phyloP scores from a whole-genome alignment of 2,113 vertebrate genomes.

The Eudyptes chrysolophus region DNA sequence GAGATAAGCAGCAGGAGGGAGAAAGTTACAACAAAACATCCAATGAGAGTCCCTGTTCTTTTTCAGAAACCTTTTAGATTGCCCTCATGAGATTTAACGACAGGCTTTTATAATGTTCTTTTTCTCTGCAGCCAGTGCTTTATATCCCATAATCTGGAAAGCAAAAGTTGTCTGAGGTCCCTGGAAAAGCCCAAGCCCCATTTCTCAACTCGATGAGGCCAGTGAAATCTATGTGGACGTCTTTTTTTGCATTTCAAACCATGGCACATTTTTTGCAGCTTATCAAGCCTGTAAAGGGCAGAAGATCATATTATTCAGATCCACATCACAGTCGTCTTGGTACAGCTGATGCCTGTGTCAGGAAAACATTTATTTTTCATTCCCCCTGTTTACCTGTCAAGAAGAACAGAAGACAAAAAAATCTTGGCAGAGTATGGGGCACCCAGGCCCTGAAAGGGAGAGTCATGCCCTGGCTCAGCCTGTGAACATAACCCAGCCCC shows the following conservation, averaged over 20 bases:
- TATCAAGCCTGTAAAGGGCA: neutral
- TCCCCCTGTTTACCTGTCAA: neutral
- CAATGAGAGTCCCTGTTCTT: neutral
- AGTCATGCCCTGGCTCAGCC: neutral
- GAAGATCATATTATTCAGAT: neutral
- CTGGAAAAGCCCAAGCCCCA: neutral
- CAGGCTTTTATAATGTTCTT: neutral
- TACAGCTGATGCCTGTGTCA: neutral
- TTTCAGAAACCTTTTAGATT: neutral
- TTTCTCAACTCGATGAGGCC: neutral
- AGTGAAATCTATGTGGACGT: neutral
- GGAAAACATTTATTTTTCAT: neutral
- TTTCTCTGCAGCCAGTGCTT: neutral
- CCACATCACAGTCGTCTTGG: neutral
- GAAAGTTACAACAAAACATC: neutral
- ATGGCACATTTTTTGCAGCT: neutral
- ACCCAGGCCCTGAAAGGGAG: neutral
- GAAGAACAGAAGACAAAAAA: neutral
- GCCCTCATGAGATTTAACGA: neutral
- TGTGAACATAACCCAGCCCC: neutral
- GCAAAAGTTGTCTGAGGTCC: neutral
- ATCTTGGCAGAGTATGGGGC: neutral
- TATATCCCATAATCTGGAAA: neutral
- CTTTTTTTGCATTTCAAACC: neutral
- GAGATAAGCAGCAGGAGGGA: neutral